Conservation (phyloP, 1,140 invertebrate genomes). For the Drosophila nigromelanica region DNA sequence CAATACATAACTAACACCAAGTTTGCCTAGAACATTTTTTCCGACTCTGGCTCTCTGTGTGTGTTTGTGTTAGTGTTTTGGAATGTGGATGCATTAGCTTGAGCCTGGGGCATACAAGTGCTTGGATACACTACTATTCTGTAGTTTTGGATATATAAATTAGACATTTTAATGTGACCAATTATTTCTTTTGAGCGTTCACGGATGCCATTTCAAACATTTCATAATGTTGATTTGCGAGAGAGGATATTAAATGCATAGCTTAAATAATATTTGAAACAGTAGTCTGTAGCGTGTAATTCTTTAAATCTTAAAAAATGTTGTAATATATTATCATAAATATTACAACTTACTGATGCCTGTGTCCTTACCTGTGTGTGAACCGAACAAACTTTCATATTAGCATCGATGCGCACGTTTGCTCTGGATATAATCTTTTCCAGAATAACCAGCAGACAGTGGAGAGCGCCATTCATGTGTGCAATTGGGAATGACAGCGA, state of each 20-base stretch:
- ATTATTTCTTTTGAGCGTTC: not conserved
- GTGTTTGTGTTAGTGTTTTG: not conserved
- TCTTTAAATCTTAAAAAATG: too few relatives aligned
- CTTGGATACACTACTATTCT: not conserved
- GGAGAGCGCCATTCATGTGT: not conserved
- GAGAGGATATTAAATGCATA: too few relatives aligned
- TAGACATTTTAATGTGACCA: not conserved
- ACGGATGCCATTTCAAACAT: too few relatives aligned
- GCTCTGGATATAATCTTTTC: not conserved
- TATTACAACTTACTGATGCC: too few relatives aligned
- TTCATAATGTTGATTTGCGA: too few relatives aligned
- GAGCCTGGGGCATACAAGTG: too few relatives aligned
- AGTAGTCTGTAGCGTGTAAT: too few relatives aligned
- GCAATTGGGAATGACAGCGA: not conserved
- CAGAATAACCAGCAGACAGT: not conserved
- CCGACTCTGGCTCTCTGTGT: not conserved
- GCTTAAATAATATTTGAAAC: too few relatives aligned
- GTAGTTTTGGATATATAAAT: not conserved
- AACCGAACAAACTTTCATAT: not conserved
- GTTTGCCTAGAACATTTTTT: slow-evolving; percentile 6
- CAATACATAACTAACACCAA: not conserved
- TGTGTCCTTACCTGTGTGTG: too few relatives aligned
- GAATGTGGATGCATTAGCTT: not conserved
- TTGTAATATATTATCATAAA: too few relatives aligned
- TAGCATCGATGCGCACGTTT: slow-evolving; percentile 4